A percentile compares a stretch with the other conserved stretches of the same genome.
Evolutionary conservation across 2,113 vertebrate species (phyloP).

Genomic region (Microcebus jonahi): DNA sequence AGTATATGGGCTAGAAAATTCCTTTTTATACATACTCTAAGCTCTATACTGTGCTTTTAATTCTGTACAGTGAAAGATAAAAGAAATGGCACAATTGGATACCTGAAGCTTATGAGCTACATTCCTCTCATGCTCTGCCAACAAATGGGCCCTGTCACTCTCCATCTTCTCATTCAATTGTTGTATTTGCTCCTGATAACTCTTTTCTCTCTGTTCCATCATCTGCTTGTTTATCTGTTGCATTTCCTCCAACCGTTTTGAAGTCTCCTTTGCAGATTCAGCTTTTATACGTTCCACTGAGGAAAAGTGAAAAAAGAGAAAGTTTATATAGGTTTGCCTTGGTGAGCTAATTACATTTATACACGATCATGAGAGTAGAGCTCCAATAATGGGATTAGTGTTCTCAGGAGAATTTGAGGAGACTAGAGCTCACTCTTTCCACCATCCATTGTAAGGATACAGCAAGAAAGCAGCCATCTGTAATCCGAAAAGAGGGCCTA

Average conservation of each 20-base stretch:
- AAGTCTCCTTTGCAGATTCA: slow-evolving; percentile 3
- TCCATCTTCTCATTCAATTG: slow-evolving; percentile 54
- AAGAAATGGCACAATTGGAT: neutral
- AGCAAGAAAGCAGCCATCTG: no score
- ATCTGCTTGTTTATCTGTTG: slow-evolving; percentile 42
- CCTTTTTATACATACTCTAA: neutral
- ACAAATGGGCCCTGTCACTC: neutral
- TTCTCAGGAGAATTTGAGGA: no score
- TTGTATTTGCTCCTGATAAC: slow-evolving; percentile 48
- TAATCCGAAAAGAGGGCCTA: no score
- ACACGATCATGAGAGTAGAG: no score
- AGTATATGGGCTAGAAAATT: neutral
- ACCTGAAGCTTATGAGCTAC: slow-evolving; percentile 52
- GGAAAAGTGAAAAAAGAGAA: neutral
- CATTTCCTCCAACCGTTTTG: slow-evolving; percentile 46
- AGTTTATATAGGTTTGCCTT: neutral
- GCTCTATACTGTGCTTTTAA: neutral
- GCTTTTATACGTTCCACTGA: slow-evolving; percentile 63
- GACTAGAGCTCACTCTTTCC: no score
- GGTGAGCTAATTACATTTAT: no score
- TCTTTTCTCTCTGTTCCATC: slow-evolving; percentile 59
- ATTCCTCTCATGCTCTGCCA: neutral
- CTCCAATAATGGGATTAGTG: no score
- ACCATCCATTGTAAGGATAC: no score
- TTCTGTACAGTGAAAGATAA: neutral